These are phyloP conservation scores for Eretmocerus hayati DNA, from an alignment of 2,888 invertebrate genomes.

Conservation along the genomic window DNA sequence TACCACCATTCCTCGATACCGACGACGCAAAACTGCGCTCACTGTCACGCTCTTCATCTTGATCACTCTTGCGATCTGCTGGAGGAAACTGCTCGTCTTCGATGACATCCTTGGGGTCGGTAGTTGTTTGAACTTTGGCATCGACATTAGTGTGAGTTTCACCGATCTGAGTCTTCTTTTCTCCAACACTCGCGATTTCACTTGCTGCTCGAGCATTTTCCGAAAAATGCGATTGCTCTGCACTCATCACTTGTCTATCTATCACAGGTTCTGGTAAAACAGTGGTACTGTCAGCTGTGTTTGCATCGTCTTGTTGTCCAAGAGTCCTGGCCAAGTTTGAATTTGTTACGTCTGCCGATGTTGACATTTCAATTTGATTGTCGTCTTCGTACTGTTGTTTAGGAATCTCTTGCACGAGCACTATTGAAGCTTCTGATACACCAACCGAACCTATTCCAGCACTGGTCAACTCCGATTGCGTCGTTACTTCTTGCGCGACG, in stretches of 20 bases:
- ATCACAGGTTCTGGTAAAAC: too few species aligned
- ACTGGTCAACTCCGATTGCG: neutral
- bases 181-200: neutral
- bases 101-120: neutral
- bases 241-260: neutral
- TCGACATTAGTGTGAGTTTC: neutral
- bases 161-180: neutral
- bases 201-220: neutral
- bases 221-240: neutral
- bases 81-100: neutral
- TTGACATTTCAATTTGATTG: neutral
- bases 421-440: too few species aligned
- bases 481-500: neutral
- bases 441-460: too few species aligned
- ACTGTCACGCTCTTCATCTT: neutral
- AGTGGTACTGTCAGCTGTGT: neutral
- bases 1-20: neutral
- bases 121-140: neutral
- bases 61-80: neutral
- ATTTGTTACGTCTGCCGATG: neutral
- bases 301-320: neutral
- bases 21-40: neutral
- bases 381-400: constrained; percentile 13
- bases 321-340: neutral
- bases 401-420: constrained; percentile 8